Conservation (phyloP, 1,140 invertebrate genomes). For the Mylabris phalerata region DNA sequence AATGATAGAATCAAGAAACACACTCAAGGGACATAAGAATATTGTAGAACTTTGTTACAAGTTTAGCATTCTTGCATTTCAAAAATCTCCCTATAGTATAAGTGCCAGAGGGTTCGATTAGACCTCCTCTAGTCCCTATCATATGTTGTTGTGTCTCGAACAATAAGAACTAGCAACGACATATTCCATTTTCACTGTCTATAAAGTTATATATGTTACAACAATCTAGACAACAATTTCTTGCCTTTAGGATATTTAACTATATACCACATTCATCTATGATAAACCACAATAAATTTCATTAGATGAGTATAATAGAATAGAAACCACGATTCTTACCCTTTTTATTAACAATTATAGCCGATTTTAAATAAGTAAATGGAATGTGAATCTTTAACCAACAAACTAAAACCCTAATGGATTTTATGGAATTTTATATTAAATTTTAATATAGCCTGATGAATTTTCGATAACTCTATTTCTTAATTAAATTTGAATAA, state of each 20-base stretch:
- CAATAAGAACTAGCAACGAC: not conserved
- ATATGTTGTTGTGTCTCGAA: too few relatives aligned
- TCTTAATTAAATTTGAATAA: slow-evolving; percentile 14
- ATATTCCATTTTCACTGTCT: slow-evolving; percentile 5
- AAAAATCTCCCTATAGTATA: too few relatives aligned
- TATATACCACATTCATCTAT: not conserved
- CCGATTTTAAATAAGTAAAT: too few relatives aligned
- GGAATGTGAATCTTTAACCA: not conserved
- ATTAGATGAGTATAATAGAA: not conserved
- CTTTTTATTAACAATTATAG: too few relatives aligned
- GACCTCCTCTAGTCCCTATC: too few relatives aligned
- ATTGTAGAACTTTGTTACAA: not conserved
- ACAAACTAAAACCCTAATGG: not conserved
- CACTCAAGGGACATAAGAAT: not conserved
- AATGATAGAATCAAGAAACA: too few relatives aligned
- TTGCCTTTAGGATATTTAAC: not conserved
- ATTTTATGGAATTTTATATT: slow-evolving; percentile 3
- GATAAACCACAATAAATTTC: slow-evolving; percentile 7
- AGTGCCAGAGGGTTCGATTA: too few relatives aligned
- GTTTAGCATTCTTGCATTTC: too few relatives aligned
- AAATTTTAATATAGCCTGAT: slow-evolving; percentile 11
- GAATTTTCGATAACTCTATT: slow-evolving; percentile 7
- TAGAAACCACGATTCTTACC: too few relatives aligned
- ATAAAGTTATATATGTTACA: slow-evolving; percentile 5
- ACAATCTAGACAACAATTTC: not conserved